phyloP scores from a whole-genome alignment of 2,113 vertebrate species.

The Papio anubis region DNA sequence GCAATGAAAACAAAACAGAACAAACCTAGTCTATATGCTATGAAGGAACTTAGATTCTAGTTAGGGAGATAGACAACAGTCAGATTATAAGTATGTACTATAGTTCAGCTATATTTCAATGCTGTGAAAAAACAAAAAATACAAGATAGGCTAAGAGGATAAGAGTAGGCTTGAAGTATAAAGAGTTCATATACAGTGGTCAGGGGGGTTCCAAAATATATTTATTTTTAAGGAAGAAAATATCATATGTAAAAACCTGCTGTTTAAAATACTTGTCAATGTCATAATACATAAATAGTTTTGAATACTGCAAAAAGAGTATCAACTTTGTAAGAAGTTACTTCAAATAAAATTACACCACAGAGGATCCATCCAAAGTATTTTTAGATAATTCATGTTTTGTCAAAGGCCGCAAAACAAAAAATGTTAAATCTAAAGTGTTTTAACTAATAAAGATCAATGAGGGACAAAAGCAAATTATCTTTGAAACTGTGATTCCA shows the following conservation, averaged over 20 bases:
- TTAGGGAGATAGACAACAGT: background rate
- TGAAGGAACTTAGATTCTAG: background rate
- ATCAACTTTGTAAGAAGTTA: background rate
- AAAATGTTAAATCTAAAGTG: background rate
- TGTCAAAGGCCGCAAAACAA: background rate
- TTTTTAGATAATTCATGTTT: background rate
- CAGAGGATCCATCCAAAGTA: background rate
- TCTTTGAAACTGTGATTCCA: background rate
- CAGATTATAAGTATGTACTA: background rate
- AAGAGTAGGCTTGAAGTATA: rapidly evolving
- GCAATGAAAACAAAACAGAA: background rate
- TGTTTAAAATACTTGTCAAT: background rate
- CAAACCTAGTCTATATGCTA: background rate
- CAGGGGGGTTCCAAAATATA: background rate
- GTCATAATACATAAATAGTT: background rate
- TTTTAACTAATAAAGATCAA: background rate
- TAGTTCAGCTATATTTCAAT: background rate
- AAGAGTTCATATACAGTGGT: background rate
- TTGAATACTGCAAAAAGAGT: background rate
- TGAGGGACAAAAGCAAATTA: background rate
- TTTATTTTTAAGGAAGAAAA: background rate
- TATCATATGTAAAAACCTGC: background rate
- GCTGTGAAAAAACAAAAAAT: background rate
- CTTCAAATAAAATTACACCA: background rate
- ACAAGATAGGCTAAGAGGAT: background rate